These are phyloP conservation scores for Alca torda DNA, from an alignment of 2,797 vertebrate genomes.

Conservation along the genomic window DNA sequence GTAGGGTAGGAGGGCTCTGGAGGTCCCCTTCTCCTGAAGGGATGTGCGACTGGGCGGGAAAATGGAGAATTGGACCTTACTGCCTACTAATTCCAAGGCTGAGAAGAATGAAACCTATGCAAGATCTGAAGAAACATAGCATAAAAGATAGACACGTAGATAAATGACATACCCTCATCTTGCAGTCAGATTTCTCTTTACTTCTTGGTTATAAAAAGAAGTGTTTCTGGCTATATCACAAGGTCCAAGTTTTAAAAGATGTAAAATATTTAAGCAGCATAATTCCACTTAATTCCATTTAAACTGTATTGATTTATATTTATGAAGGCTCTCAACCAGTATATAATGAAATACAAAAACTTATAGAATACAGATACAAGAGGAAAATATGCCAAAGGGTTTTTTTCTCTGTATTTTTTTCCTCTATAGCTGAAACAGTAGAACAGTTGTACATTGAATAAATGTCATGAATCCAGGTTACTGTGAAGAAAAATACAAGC, in stretches of 20 bases:
- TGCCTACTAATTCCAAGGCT: neutral
- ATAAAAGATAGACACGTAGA: neutral
- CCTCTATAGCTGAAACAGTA: neutral
- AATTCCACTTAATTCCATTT: neutral
- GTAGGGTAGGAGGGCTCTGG: neutral
- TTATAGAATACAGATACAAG: neutral
- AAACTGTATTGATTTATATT: neutral
- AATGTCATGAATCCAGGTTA: neutral
- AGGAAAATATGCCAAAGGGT: neutral
- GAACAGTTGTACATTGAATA: neutral
- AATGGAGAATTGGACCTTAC: neutral
- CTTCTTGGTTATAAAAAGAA: neutral
- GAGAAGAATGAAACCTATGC: neutral
- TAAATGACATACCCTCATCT: neutral
- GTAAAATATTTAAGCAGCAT: neutral
- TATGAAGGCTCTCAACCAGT: neutral
- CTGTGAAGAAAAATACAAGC: slow-evolving; percentile 2
- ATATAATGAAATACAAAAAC: neutral
- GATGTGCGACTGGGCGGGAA: fast-evolving
- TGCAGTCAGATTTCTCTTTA: neutral
- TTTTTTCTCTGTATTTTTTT: neutral
- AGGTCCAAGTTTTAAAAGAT: neutral
- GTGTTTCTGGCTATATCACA: neutral
- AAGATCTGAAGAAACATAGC: neutral
- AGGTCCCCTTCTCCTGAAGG: neutral